Evolutionary conservation across 2,888 invertebrate genomes (phyloP), one percentile per base, ranked within the genome.

Genomic region (Amblyjoppa proteus): DNA sequence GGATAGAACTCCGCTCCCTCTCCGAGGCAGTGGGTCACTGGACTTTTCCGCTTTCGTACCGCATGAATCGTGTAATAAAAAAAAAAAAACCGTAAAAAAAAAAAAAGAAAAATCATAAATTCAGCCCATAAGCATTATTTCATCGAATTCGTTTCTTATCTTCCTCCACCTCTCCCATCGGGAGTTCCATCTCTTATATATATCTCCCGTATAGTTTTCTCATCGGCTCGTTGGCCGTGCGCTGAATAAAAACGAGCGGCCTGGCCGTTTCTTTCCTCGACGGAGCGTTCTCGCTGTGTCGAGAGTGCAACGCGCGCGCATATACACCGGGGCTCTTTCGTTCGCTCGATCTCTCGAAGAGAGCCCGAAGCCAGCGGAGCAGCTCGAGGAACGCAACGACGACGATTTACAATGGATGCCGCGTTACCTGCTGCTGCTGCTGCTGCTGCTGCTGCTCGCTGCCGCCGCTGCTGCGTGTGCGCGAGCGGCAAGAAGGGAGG

Each of bases 21-120:
- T 83, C 66, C 71, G 76, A 76, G 85, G 76, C 85, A 85, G 68
- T 85, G 79, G 85, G 85, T 85, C 85, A 85, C 76, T 85, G 85
- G 85, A 85, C 85, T 85, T 82, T 80, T 69, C 53, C 80, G 71
- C 16, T 79, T 20, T 79, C 71, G 76, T 82, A 75, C 31, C n/a
- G 25, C 71, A 64, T 64, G 16, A 64, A 81, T 76, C 56, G 28
- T 56, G 34, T 74, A 25, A 45, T 64, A 80, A 73, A 41, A 73
- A 53, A 41, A 73, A 53, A 74, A 74, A 11, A 16, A 25, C 9
- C 66, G 0, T n/a, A 41, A 41, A 41, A 68, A 66, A 41, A 68
- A 66, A n/a, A 25, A n/a, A 66, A 20, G 11, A 25, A 25, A 58
- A 58, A 13, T 11, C 28, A 25, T 58, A 25, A 25, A 58, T 58